A percentile compares a stretch with the other conserved stretches of the same genome.
Conservation (phyloP, 1,140 invertebrate species). For the Scaptodrosophila lebanonensis region DNA sequence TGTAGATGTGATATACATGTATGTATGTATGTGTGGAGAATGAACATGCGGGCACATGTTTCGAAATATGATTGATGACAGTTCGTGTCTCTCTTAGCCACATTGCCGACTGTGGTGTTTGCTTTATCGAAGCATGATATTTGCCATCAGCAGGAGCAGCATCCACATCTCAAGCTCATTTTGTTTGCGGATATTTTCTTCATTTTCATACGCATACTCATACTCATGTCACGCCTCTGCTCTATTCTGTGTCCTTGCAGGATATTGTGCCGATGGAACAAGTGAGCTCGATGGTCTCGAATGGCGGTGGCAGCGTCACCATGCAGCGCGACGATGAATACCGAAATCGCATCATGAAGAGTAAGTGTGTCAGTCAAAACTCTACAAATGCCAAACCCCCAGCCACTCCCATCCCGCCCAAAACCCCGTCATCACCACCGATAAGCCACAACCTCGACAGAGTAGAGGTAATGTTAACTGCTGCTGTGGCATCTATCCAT, state of each 20-base stretch:
- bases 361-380: constrained; percentile 66
- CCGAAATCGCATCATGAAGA: constrained; percentile 77
- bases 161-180: too few relatives aligned
- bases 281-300: constrained; percentile 76
- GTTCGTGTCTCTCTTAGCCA: constrained; percentile 10
- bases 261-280: constrained; percentile 77
- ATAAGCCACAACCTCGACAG: constrained; percentile 39
- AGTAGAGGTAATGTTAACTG: constrained; percentile 46
- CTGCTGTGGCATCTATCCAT: constrained; percentile 49
- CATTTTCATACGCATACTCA: constrained; percentile 1
- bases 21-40: too few relatives aligned
- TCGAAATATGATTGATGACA: constrained; percentile 38
- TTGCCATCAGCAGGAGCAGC: too few relatives aligned
- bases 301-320: constrained; percentile 71
- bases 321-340: constrained; percentile 77
- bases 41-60: too few relatives aligned
- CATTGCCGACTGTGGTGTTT: too few relatives aligned
- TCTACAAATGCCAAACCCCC: constrained; percentile 1
- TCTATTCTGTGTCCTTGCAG: constrained; percentile 44
- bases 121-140: too few relatives aligned
- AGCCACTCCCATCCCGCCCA: background rate
- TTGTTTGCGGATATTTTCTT: background rate
- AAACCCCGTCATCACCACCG: background rate
- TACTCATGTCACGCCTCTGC: too few relatives aligned
- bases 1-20: too few relatives aligned